Conservation (phyloP, 2,113 vertebrate genomes). For the Apteryx owenii region DNA sequence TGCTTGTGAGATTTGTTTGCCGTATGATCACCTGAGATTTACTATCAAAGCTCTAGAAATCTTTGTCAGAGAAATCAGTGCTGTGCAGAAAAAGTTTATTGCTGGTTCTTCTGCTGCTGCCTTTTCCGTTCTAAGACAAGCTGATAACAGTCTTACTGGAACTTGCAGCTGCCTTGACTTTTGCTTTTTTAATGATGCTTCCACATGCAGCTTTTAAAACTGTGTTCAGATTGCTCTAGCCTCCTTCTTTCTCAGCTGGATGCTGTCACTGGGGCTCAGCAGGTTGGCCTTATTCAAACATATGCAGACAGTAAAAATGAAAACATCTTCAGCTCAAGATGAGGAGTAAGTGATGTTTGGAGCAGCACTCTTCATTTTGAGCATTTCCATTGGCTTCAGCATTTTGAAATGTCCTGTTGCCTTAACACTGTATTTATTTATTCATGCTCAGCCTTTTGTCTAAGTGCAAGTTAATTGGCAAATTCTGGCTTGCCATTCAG, state of each 20-base stretch:
- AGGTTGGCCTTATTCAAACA: background rate
- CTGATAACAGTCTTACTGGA: background rate
- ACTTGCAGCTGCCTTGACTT: background rate
- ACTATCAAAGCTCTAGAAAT: background rate
- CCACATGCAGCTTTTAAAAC: background rate
- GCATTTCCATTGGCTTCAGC: background rate
- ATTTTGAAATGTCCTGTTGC: background rate
- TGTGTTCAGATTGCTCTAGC: accelerated
- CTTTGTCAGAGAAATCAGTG: background rate
- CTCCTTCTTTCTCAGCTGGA: slow-evolving; percentile 7
- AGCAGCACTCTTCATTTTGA: background rate
- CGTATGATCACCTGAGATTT: background rate
- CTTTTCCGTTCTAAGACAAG: background rate
- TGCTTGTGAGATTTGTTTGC: background rate
- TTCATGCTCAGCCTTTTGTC: background rate
- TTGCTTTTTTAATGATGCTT: background rate
- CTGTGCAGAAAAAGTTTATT: background rate
- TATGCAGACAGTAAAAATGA: background rate
- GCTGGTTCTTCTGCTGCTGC: background rate
- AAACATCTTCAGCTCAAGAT: background rate
- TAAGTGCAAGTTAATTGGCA: slow-evolving; percentile 50
- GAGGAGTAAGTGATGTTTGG: background rate
- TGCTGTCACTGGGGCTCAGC: background rate
- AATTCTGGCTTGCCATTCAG: slow-evolving; percentile 20
- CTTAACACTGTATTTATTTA: background rate